Conservation (phyloP, 2,888 invertebrate species). For the Lasioglossum leucozonium region DNA sequence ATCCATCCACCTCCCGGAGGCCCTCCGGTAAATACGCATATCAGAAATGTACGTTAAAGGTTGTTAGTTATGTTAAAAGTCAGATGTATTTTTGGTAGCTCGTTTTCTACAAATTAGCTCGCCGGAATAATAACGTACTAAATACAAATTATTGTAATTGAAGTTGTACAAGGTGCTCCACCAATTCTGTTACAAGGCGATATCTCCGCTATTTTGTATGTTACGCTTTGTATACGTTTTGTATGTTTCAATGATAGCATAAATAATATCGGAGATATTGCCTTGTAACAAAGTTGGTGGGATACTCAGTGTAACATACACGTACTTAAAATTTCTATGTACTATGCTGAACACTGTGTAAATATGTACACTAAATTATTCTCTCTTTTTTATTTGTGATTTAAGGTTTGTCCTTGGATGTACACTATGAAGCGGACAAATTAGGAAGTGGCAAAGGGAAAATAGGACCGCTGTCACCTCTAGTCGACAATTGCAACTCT, state of each 20-base stretch:
- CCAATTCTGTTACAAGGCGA: background rate
- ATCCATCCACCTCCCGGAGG: constrained; percentile 88
- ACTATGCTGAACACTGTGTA: background rate
- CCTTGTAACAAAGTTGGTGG: background rate
- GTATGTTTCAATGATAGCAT: no score
- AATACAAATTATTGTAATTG: constrained; percentile 16
- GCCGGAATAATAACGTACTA: background rate
- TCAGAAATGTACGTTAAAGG: constrained; percentile 85
- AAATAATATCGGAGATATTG: no score
- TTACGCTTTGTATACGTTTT: no score
- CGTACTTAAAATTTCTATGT: constrained; percentile 15
- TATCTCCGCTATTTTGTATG: no score
- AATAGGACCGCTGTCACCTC: constrained; percentile 91
- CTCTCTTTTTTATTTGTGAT: constrained; percentile 43
- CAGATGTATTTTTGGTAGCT: constrained; percentile 81
- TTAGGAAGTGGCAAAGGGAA: constrained; percentile 88
- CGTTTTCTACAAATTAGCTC: constrained; percentile 59
- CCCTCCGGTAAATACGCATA: constrained; percentile 85
- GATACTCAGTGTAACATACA: constrained; percentile 32
- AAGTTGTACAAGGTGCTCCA: constrained; percentile 36
- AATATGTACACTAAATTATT: background rate
- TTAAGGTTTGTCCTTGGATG: constrained; percentile 89
- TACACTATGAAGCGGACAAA: constrained; percentile 93
- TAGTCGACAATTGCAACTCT: constrained; percentile 90
- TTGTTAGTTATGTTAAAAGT: constrained; percentile 79